These are phyloP conservation scores for Pelusios castaneus DNA, from an alignment of 2,113 vertebrate species.

Conservation along the genomic window DNA sequence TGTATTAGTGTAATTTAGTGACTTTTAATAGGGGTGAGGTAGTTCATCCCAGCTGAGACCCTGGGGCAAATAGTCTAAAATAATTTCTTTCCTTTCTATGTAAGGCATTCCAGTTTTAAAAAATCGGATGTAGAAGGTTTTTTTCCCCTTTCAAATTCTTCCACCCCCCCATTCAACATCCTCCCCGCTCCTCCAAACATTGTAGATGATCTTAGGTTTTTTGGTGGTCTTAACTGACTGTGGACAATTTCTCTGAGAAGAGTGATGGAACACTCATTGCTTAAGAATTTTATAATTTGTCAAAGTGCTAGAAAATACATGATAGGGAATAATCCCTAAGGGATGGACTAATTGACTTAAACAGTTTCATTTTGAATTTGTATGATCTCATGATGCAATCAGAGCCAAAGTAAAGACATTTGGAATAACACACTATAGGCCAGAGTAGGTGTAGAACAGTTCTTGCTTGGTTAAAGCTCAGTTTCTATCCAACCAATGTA, in stretches of 20 bases:
- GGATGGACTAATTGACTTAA: fast-evolving
- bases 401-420: not conserved
- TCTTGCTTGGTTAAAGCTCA: not conserved
- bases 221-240: not conserved
- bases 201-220: not conserved
- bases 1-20: not conserved
- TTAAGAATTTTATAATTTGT: not conserved
- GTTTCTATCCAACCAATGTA: not conserved
- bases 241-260: not conserved
- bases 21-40: not conserved
- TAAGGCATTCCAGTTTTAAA: not conserved
- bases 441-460: fast-evolving
- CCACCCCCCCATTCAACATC: not conserved
- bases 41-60: not conserved
- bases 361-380: fast-evolving
- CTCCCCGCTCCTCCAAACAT: not conserved
- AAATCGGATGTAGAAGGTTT: too few relatives aligned
- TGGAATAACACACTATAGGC: not conserved
- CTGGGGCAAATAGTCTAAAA: not conserved
- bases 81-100: not conserved
- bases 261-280: fast-evolving
- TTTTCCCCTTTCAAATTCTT: not conserved
- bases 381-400: fast-evolving
- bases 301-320: fast-evolving
- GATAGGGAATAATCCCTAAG: not conserved